Conservation (phyloP, 2,797 vertebrate species). For the Mastacembelus armatus region DNA sequence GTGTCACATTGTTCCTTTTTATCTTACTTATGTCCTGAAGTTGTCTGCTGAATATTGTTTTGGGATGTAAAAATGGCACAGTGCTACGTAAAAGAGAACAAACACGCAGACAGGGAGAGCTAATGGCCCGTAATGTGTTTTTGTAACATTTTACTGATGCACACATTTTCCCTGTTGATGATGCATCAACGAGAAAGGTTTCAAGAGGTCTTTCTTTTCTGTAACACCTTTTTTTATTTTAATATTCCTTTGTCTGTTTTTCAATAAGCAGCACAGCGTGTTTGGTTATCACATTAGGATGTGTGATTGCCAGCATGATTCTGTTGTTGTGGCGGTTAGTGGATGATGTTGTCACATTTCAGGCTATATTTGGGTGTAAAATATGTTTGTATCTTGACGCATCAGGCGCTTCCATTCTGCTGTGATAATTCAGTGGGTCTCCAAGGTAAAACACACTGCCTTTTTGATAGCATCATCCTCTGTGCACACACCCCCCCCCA, state of each 20-base stretch:
- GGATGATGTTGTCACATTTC: slow-evolving; percentile 59
- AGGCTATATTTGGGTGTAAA: slow-evolving; percentile 68
- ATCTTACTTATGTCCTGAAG: slow-evolving; percentile 42
- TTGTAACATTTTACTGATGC: slow-evolving; percentile 48
- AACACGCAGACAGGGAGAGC: slow-evolving; percentile 21
- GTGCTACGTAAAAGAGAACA: slow-evolving; percentile 36
- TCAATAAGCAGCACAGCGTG: slow-evolving; percentile 47
- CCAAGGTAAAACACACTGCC: slow-evolving; percentile 37
- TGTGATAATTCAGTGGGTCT: slow-evolving; percentile 56
- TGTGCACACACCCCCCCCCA: neutral
- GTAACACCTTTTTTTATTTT: slow-evolving; percentile 12
- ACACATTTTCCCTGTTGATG: slow-evolving; percentile 47
- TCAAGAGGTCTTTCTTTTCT: slow-evolving; percentile 20
- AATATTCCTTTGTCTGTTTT: slow-evolving; percentile 22
- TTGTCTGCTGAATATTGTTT: slow-evolving; percentile 16
- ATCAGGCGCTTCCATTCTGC: slow-evolving; percentile 36
- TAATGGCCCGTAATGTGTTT: slow-evolving; percentile 61
- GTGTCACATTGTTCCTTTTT: slow-evolving; percentile 18
- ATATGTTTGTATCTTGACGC: slow-evolving; percentile 61
- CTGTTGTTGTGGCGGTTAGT: slow-evolving; percentile 47
- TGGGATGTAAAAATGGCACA: slow-evolving; percentile 34
- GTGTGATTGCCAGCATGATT: slow-evolving; percentile 59
- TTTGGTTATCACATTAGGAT: slow-evolving; percentile 65
- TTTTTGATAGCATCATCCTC: slow-evolving; percentile 42
- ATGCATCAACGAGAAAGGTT: slow-evolving; percentile 32